These are phyloP conservation scores for Asbolus verrucosus DNA, from an alignment of 1,140 invertebrate genomes.

Conservation along the genomic window DNA sequence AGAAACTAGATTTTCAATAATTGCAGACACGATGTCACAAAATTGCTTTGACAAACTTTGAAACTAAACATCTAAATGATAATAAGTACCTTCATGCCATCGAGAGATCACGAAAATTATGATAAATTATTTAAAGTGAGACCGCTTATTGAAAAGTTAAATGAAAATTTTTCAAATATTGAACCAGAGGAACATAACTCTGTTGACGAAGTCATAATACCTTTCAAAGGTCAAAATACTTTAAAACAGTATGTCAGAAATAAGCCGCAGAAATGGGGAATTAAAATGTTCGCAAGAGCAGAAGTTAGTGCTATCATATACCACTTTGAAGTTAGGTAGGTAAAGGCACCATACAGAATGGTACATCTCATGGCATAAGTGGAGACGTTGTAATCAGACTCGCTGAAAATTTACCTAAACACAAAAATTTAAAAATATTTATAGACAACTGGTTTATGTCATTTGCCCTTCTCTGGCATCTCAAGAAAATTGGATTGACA, in stretches of 20 bases:
- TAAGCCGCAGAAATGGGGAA: constrained; percentile 61
- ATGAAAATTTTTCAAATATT: constrained; percentile 50
- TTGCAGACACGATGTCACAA: constrained; percentile 52
- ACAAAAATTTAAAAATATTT: too few species aligned
- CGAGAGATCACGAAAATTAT: constrained; percentile 44
- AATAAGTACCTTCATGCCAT: constrained; percentile 47
- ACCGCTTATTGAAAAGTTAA: constrained; percentile 54
- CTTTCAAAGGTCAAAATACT: constrained; percentile 60
- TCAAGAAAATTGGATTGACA: too few species aligned
- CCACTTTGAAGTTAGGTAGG: constrained; percentile 59
- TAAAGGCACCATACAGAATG: constrained; percentile 49
- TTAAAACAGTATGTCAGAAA: constrained; percentile 62
- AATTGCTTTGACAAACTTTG: constrained; percentile 52
- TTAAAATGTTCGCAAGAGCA: constrained; percentile 59
- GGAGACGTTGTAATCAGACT: constrained; percentile 49
- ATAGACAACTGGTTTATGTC: too few species aligned
- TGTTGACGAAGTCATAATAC: constrained; percentile 59
- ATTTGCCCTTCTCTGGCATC: too few species aligned
- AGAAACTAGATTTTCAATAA: constrained; percentile 43
- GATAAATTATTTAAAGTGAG: constrained; percentile 59
- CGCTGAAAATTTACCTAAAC: too few species aligned
- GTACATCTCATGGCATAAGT: constrained; percentile 51
- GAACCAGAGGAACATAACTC: constrained; percentile 53
- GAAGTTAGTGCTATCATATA: constrained; percentile 30
- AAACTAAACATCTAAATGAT: constrained; percentile 50